Conservation (phyloP, 2,797 vertebrate species). For the Pseudocheirus occidentalis region DNA sequence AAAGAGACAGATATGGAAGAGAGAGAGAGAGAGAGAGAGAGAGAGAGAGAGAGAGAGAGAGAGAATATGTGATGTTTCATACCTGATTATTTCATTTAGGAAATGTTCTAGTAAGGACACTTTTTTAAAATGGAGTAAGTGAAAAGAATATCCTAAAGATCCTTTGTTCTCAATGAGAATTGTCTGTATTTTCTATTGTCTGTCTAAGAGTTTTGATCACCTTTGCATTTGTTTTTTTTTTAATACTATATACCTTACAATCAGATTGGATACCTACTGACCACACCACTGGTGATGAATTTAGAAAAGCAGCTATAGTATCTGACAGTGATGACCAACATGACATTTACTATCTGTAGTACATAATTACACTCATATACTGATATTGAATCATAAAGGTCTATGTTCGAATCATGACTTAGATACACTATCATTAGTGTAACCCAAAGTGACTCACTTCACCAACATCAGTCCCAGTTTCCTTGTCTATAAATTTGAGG, state of each 20-base stretch:
- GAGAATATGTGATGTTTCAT: neutral
- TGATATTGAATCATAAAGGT: neutral
- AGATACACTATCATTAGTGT: neutral
- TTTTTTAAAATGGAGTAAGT: neutral
- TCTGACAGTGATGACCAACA: too few relatives aligned
- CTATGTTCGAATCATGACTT: neutral
- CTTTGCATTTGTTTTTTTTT: neutral
- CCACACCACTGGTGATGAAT: neutral
- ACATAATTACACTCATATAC: too few relatives aligned
- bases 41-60: too few relatives aligned
- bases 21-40: too few relatives aligned
- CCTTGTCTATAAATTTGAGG: neutral
- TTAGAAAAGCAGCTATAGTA: neutral
- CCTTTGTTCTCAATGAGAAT: neutral
- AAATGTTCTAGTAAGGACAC: neutral
- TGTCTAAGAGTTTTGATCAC: neutral
- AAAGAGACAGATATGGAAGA: neutral
- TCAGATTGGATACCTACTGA: neutral
- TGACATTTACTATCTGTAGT: too few relatives aligned
- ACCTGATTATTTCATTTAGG: neutral
- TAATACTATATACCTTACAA: neutral
- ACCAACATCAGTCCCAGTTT: neutral
- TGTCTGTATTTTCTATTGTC: neutral
- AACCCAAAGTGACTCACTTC: neutral
- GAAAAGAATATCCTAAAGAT: neutral